Conservation (phyloP, 1,140 invertebrate species). For the Mya arenaria region DNA sequence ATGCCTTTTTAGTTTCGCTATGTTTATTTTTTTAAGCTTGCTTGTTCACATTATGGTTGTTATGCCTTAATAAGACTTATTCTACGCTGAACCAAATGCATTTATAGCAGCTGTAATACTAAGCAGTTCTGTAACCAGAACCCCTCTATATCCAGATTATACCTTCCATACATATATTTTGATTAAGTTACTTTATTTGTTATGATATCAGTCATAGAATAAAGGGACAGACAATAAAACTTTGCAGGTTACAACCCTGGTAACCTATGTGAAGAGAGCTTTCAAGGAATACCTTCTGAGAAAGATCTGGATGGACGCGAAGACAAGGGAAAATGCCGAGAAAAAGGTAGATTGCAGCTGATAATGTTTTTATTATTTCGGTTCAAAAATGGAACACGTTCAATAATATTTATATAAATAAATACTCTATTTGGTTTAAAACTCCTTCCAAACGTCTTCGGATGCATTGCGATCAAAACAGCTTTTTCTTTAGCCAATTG, state of each 20-base stretch:
- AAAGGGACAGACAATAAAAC: not conserved
- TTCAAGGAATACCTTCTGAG: conserved; percentile 93
- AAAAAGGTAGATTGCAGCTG: conserved; percentile 84
- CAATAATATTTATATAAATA: not conserved
- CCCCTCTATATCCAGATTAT: too few species aligned
- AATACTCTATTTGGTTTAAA: not conserved
- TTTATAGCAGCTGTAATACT: not conserved
- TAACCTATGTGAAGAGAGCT: conserved; percentile 91
- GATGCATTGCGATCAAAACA: not conserved
- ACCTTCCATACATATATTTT: too few species aligned
- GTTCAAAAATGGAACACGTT: not conserved
- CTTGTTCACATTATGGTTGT: too few species aligned
- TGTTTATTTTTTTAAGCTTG: too few species aligned
- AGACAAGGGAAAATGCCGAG: conserved; percentile 90
- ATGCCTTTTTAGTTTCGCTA: too few species aligned
- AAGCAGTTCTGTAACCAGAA: not conserved
- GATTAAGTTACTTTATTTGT: not conserved
- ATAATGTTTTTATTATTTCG: not conserved
- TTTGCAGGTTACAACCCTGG: conserved; percentile 92
- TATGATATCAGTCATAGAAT: not conserved
- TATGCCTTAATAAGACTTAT: not conserved
- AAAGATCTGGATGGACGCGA: conserved; percentile 94
- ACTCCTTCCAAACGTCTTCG: not conserved
- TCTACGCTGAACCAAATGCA: not conserved
- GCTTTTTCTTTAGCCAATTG: not conserved